Percentiles rank a stretch among this genome's conserved stretches.
phyloP scores from a whole-genome alignment of 2,113 vertebrate genomes.

The Thalassarche chlororhynchos region DNA sequence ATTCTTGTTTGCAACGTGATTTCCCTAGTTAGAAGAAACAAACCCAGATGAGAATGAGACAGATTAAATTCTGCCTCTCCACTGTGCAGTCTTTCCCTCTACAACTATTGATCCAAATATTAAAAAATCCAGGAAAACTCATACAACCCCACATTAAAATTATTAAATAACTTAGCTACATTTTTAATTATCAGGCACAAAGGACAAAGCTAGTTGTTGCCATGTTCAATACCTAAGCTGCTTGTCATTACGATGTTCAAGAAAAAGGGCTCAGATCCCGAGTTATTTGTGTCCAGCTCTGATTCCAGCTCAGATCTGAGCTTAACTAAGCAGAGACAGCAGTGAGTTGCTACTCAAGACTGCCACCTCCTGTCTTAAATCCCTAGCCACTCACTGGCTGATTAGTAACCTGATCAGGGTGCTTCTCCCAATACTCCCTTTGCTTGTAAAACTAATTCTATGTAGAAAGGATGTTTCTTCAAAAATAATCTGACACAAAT shows the following conservation, averaged over 20 bases:
- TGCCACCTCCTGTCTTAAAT: constrained; percentile 54
- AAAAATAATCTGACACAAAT: neutral
- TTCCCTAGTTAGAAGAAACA: neutral
- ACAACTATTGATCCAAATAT: neutral
- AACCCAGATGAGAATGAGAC: neutral
- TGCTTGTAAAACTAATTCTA: neutral
- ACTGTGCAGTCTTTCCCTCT: neutral
- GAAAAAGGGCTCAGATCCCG: neutral
- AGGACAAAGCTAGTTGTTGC: neutral
- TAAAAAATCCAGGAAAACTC: neutral
- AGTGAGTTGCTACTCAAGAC: neutral
- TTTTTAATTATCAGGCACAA: neutral
- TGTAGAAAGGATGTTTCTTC: neutral
- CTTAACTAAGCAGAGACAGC: neutral
- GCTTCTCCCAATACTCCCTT: neutral
- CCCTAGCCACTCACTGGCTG: neutral
- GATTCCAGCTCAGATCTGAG: neutral
- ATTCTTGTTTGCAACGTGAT: neutral
- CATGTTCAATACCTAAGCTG: neutral
- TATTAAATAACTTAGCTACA: neutral
- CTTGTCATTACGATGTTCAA: neutral
- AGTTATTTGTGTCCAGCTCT: neutral
- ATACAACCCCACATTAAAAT: neutral
- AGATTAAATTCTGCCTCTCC: neutral
- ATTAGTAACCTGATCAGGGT: neutral